Percentiles rank a stretch among this genome's conserved stretches.
phyloP scores from a whole-genome alignment of 2,113 vertebrate species.

The Onychostruthus taczanowskii region DNA sequence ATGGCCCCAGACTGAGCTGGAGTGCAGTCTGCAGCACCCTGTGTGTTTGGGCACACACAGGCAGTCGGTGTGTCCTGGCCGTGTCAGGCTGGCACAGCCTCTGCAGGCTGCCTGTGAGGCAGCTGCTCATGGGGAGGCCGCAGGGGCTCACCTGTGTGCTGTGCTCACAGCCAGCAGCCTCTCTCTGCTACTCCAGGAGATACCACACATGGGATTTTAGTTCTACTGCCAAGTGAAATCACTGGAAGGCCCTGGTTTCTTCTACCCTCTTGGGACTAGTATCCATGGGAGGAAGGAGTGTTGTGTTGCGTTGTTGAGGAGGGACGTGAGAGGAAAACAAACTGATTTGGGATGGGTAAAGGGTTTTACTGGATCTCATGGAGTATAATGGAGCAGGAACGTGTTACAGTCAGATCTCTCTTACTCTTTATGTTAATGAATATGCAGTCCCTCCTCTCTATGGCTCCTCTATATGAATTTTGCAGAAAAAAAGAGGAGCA shows the following conservation, averaged over 20 bases:
- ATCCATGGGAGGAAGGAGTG: neutral
- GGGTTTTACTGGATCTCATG: neutral
- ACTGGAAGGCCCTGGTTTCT: neutral
- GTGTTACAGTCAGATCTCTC: neutral
- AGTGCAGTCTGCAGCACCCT: neutral
- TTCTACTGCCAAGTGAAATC: neutral
- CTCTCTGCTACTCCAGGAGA: neutral
- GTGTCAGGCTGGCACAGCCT: neutral
- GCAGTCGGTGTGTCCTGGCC: neutral
- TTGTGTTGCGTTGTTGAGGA: neutral
- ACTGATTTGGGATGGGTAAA: neutral
- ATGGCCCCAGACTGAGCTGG: neutral
- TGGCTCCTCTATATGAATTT: neutral
- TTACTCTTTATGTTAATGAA: neutral
- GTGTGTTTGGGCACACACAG: neutral
- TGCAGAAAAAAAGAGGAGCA: neutral
- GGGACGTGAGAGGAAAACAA: neutral
- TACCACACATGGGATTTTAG: neutral
- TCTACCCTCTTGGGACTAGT: neutral
- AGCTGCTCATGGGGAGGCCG: neutral
- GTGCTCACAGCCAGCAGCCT: neutral
- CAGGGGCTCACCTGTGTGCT: neutral
- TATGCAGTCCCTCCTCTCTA: neutral
- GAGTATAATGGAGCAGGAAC: neutral
- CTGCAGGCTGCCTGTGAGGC: neutral